These are phyloP conservation scores for Thaleichthys pacificus DNA, from an alignment of 2,797 vertebrate genomes.

Conservation along the genomic window DNA sequence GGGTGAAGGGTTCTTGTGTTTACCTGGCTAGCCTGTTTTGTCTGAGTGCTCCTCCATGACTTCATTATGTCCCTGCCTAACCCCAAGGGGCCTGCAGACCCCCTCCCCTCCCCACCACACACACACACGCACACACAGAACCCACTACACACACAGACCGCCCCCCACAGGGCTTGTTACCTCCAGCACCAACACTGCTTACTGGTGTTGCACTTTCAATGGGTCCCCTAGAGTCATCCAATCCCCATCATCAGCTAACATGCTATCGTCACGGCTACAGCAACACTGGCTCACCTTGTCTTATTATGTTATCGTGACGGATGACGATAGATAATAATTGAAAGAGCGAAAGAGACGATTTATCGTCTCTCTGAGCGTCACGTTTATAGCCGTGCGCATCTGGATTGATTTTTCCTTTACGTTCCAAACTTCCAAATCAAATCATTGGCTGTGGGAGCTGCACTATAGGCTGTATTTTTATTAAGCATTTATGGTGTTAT, in stretches of 20 bases:
- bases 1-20: constrained; percentile 28
- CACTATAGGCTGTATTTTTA: not conserved
- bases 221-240: constrained; percentile 24
- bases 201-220: constrained; percentile 29
- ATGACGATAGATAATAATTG: constrained; percentile 28
- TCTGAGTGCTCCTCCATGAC: constrained; percentile 45
- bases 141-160: too few species aligned
- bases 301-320: too few species aligned
- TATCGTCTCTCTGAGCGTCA: not conserved
- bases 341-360: constrained; percentile 12
- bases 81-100: not conserved
- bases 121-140: too few species aligned
- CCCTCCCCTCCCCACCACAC: too few species aligned
- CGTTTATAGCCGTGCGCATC: constrained; percentile 7
- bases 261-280: too few species aligned
- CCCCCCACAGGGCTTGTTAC: constrained; percentile 49
- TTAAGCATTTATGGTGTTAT: not conserved
- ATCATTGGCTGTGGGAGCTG: not conserved
- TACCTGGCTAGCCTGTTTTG: constrained; percentile 16
- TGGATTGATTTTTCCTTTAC: not conserved
- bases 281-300: too few species aligned
- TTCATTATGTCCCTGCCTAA: constrained; percentile 48
- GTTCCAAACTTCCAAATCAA: not conserved
- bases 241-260: not conserved
- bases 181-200: constrained; percentile 23